Percentiles rank a stretch among this genome's conserved stretches.
These are phyloP conservation scores for Rhinogobio ventralis DNA, from an alignment of 2,797 vertebrate species.

Conservation along the genomic window DNA sequence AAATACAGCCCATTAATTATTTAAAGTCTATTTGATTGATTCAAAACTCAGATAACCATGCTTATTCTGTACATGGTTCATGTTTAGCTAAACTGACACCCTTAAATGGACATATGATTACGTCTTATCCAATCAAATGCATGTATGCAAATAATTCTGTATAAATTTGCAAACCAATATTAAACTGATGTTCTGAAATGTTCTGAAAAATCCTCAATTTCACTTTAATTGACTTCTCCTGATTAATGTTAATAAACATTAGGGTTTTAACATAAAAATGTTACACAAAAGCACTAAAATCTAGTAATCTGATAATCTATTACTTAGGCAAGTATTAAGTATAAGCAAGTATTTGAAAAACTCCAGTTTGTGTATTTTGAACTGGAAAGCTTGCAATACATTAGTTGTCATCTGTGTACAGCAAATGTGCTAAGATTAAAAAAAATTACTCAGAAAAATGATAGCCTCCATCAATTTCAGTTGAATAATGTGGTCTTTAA, in stretches of 20 bases:
- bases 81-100: neutral
- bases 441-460: neutral
- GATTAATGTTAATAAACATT: neutral
- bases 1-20: neutral
- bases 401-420: neutral
- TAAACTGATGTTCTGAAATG: neutral
- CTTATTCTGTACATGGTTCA: neutral
- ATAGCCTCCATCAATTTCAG: neutral
- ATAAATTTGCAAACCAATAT: neutral
- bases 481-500: neutral
- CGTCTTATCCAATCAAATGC: neutral
- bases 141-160: neutral
- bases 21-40: neutral
- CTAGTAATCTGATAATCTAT: neutral
- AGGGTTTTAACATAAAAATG: neutral
- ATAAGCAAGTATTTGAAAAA: neutral
- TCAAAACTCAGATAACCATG: slow-evolving; percentile 2
- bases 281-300: neutral
- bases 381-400: neutral
- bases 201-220: neutral
- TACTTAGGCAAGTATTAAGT: too few species aligned
- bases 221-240: neutral
- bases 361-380: neutral
- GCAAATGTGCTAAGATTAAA: neutral
- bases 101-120: neutral